A percentile compares a stretch with the other conserved stretches of the same genome.
Evolutionary conservation across 2,797 vertebrate genomes (phyloP).

Genomic region (Gymnopithys bicolor): DNA sequence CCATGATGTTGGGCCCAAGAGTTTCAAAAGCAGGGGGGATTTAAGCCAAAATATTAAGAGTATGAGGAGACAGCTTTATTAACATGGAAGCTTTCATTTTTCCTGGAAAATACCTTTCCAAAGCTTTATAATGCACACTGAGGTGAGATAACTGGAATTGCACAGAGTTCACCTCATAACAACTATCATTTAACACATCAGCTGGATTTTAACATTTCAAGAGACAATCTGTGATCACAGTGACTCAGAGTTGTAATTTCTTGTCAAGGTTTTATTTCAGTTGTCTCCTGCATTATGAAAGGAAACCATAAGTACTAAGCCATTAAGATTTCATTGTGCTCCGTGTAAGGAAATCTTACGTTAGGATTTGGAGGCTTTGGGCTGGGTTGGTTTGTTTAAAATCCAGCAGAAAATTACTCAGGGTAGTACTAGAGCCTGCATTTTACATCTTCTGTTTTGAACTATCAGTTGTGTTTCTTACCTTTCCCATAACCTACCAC

Average conservation of each 20-base stretch:
- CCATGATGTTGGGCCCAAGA: background rate
- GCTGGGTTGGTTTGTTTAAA: background rate
- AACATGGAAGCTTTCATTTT: background rate
- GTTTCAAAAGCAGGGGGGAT: background rate
- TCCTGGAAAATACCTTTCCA: background rate
- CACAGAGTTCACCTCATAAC: background rate
- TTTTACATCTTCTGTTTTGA: background rate
- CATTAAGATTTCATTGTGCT: background rate
- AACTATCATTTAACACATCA: slow-evolving; percentile 16
- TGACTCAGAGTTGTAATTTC: slow-evolving; percentile 17
- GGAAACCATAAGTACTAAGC: background rate
- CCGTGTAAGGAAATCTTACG: background rate
- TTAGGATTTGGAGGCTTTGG: background rate
- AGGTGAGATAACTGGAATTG: background rate
- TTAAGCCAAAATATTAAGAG: background rate
- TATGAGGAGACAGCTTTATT: background rate
- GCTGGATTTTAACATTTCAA: slow-evolving; percentile 40
- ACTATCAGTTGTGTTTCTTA: background rate
- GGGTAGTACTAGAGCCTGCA: background rate
- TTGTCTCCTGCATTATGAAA: slow-evolving; percentile 1
- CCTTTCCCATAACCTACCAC: background rate
- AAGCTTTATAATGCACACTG: background rate
- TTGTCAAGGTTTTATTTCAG: slow-evolving; percentile 35
- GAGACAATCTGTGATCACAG: background rate
- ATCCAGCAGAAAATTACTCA: background rate